Percentiles rank a stretch among this genome's conserved stretches.
Conservation (phyloP, 2,888 invertebrate species). For the Melitaea athalia region DNA sequence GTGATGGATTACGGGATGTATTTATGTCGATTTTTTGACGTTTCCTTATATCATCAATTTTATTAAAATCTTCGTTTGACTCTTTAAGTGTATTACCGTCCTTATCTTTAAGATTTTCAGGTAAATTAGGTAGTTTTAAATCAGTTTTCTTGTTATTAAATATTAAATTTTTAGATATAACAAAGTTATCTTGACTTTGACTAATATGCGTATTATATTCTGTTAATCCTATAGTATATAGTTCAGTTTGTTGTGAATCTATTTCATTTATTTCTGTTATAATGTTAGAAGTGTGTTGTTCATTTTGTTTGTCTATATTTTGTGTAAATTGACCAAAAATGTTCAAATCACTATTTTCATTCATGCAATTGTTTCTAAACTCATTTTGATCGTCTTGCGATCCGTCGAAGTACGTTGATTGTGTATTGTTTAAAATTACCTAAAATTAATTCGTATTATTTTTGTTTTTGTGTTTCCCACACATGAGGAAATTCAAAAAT, state of each 20-base stretch:
- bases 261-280: neutral
- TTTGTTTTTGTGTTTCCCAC: too few relatives aligned
- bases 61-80: neutral
- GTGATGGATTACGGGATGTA: neutral
- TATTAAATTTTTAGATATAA: constrained; percentile 33
- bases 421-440: constrained; percentile 15
- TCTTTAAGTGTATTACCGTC: neutral
- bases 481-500: too few relatives aligned
- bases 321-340: neutral
- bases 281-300: neutral
- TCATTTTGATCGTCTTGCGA: constrained; percentile 1
- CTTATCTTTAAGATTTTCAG: neutral
- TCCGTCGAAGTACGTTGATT: constrained; percentile 31
- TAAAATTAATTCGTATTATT: too few relatives aligned
- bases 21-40: neutral
- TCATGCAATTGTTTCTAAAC: neutral
- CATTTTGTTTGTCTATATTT: constrained; percentile 8
- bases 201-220: constrained; percentile 40
- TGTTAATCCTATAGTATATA: constrained; percentile 35
- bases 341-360: neutral
- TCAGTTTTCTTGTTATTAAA: constrained; percentile 16
- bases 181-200: constrained; percentile 42
- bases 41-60: neutral
- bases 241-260: constrained; percentile 36
- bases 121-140: constrained; percentile 7